Conservation (phyloP, 2,113 vertebrate genomes). For the Xenus cinereus region DNA sequence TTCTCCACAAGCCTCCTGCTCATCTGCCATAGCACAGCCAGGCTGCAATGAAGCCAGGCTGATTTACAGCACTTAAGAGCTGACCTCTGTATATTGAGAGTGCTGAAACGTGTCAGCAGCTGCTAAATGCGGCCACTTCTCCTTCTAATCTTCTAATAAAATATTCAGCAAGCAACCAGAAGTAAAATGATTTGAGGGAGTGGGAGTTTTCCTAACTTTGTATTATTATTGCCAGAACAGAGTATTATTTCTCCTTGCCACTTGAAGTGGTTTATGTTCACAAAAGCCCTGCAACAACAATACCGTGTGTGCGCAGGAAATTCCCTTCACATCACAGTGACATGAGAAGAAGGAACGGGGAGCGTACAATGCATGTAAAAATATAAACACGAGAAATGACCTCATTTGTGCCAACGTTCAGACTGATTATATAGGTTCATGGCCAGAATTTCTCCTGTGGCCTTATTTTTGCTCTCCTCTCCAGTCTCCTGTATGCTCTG, state of each 20-base stretch:
- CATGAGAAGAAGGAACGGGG: background rate
- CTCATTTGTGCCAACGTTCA: background rate
- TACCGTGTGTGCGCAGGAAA: background rate
- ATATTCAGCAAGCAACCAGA: background rate
- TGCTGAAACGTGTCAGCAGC: background rate
- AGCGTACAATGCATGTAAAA: background rate
- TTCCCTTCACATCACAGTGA: conserved; percentile 28
- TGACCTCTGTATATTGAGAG: background rate
- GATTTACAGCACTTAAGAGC: background rate
- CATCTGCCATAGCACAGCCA: background rate
- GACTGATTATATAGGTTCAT: background rate
- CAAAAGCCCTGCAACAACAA: conserved; percentile 28
- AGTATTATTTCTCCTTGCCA: background rate
- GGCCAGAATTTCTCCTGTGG: background rate
- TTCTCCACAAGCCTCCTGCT: background rate
- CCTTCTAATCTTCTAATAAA: background rate
- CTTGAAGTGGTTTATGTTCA: conserved; percentile 8
- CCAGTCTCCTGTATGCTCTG: background rate
- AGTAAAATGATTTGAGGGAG: background rate
- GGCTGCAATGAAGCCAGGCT: background rate
- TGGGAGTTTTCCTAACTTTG: background rate
- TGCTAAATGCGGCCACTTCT: background rate
- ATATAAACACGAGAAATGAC: conserved; percentile 31
- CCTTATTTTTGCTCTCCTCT: background rate
- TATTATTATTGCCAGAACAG: background rate